Evolutionary conservation across 2,888 invertebrate genomes (phyloP), one percentile per base, ranked within the genome.

Genomic region (Microplitis deprimator): DNA sequence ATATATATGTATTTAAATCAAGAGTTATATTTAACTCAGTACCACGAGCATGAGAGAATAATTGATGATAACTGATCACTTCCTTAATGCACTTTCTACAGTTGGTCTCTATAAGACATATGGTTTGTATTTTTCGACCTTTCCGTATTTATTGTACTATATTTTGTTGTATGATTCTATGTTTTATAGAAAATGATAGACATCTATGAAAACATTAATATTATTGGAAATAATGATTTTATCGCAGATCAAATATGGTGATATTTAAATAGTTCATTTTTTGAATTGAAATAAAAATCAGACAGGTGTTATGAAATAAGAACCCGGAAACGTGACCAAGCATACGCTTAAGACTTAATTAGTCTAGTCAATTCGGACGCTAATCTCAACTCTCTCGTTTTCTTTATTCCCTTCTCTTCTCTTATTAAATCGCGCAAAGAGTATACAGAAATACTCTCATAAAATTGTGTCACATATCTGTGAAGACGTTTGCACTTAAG

Each of bases 61-160:
- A 89, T 89, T 89, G 88, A 89, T 86, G 81, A 83, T 81, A 84
- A 83, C 83, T 79, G 83, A 82, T 84, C 85, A 87, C 88, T 89
- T 89, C 89, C 89, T 84, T 87, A 85, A 85, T 85, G 86, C 86
- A 87, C 89, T 89, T 89, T 89, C 89, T 88, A 88, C 85, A 82
- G 79, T 75, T 84, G 84, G 85, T 85, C 84, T 84, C 80, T 77
- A 78, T 62, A 67, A 77, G 79, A 75, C 50, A 1, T 10, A 72
- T 74, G 80, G 79, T 78, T 75, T 64, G 68, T 71, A 73, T 79
- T 78, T 70, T 75, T 65, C 72, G n/a, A 75, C 62, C 70, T 62
- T 40, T 50, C 40, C 50, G 20, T 7, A 40, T 38, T 6, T 20
- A 5, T 41, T 38, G 13, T 67, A 39, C 10, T 50, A 67, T 29